Percentiles rank a stretch among this genome's conserved stretches.
phyloP scores from a whole-genome alignment of 2,797 vertebrate genomes.

The Cossypha caffra region DNA sequence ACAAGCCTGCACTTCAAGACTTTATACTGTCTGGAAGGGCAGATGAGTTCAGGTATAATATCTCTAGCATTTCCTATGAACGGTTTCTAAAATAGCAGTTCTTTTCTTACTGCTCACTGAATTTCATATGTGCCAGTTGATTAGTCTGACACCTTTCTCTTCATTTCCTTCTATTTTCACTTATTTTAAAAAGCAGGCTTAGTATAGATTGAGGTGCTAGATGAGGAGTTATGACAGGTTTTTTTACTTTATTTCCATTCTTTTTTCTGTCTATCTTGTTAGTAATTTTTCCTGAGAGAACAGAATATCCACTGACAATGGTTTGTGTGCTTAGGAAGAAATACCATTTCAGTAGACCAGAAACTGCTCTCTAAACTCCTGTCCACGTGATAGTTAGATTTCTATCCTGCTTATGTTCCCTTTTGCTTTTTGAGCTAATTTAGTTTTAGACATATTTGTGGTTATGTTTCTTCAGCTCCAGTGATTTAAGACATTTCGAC shows the following conservation, averaged over 20 bases:
- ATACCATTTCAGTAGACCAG: background rate
- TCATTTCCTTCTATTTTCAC: background rate
- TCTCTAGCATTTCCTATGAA: background rate
- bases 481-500: background rate
- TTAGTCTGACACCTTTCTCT: background rate
- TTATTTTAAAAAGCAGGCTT: background rate
- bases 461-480: background rate
- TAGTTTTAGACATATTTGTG: background rate
- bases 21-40: background rate
- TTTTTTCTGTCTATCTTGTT: background rate
- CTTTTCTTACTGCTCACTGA: background rate
- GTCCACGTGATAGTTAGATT: background rate
- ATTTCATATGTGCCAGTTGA: background rate
- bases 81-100: background rate
- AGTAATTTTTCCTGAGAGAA: background rate
- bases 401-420: background rate
- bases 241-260: background rate
- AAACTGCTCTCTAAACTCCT: background rate
- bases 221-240: background rate
- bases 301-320: background rate
- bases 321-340: background rate
- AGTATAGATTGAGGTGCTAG: background rate
- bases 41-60: background rate
- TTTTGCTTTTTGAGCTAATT: background rate
- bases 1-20: background rate